Percentiles rank a stretch among this genome's conserved stretches.
Evolutionary conservation across 2,797 vertebrate species (phyloP).

Genomic region (Podarcis siculus): DNA sequence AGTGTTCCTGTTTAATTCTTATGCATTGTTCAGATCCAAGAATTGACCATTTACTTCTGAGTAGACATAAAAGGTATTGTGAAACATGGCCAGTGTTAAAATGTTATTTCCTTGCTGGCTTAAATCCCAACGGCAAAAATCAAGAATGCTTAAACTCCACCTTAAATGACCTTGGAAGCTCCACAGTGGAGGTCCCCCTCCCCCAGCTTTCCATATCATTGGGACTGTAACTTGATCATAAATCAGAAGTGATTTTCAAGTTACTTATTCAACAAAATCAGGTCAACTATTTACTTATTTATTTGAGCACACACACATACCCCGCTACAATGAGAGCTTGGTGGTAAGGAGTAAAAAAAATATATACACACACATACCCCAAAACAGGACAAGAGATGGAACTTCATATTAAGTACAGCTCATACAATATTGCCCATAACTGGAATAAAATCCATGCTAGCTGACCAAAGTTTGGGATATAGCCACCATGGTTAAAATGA

Average conservation of each 20-base stretch:
- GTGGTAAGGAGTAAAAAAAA: not conserved
- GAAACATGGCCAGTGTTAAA: not conserved
- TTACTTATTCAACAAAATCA: not conserved
- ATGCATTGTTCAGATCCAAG: not conserved
- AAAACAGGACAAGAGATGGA: too few species aligned
- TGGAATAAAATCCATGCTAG: too few species aligned
- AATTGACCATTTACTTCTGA: not conserved
- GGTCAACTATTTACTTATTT: not conserved
- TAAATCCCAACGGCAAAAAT: not conserved
- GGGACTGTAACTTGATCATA: not conserved
- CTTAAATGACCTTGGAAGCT: not conserved
- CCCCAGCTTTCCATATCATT: not conserved
- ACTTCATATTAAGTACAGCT: too few species aligned
- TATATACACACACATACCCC: too few species aligned
- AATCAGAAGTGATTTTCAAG: not conserved
- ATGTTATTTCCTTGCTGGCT: not conserved
- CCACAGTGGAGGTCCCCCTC: not conserved
- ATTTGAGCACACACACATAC: not conserved
- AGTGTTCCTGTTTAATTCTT: not conserved
- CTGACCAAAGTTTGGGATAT: too few species aligned
- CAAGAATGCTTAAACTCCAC: not conserved
- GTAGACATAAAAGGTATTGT: not conserved
- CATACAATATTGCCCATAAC: too few species aligned
- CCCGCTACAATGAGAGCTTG: not conserved
- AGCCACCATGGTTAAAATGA: too few species aligned